Percentiles rank a stretch among this genome's conserved stretches.
Evolutionary conservation across 1,140 invertebrate species (phyloP).

Genomic region (Dendrolimus punctatus): DNA sequence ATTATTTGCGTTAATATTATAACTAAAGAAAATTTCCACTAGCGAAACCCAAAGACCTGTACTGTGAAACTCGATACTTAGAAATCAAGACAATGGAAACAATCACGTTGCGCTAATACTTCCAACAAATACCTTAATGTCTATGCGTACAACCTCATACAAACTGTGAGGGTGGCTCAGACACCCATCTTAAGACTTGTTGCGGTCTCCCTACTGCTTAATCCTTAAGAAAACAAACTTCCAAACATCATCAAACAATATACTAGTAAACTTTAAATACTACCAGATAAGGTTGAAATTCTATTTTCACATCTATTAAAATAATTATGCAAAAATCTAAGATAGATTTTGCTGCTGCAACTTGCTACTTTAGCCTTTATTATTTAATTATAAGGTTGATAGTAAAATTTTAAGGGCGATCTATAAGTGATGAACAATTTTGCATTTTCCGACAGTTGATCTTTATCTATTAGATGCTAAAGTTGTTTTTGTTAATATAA

Average conservation of each 20-base stretch:
- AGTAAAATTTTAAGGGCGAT: too few relatives aligned
- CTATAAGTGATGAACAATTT: too few relatives aligned
- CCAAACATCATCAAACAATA: background rate
- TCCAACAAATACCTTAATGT: slow-evolving; percentile 51
- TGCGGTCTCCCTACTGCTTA: slow-evolving; percentile 32
- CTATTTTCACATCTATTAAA: too few relatives aligned
- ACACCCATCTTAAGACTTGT: slow-evolving; percentile 45
- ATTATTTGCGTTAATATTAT: too few relatives aligned
- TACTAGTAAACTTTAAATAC: too few relatives aligned
- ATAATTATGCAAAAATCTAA: too few relatives aligned
- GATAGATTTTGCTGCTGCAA: too few relatives aligned
- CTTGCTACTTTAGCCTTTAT: too few relatives aligned
- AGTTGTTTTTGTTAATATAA: slow-evolving; percentile 3
- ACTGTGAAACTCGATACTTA: background rate
- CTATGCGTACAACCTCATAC: slow-evolving; percentile 50
- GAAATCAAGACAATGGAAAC: slow-evolving; percentile 22
- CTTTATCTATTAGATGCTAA: background rate
- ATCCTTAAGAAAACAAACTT: background rate
- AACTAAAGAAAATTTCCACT: too few relatives aligned
- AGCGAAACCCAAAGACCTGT: too few relatives aligned
- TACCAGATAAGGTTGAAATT: too few relatives aligned
- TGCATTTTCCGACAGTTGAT: background rate
- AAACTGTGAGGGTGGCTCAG: slow-evolving; percentile 41
- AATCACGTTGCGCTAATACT: slow-evolving; percentile 32
- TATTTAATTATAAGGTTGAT: too few relatives aligned